phyloP scores from a whole-genome alignment of 2,888 invertebrate species.

The Euzophera pinguis region DNA sequence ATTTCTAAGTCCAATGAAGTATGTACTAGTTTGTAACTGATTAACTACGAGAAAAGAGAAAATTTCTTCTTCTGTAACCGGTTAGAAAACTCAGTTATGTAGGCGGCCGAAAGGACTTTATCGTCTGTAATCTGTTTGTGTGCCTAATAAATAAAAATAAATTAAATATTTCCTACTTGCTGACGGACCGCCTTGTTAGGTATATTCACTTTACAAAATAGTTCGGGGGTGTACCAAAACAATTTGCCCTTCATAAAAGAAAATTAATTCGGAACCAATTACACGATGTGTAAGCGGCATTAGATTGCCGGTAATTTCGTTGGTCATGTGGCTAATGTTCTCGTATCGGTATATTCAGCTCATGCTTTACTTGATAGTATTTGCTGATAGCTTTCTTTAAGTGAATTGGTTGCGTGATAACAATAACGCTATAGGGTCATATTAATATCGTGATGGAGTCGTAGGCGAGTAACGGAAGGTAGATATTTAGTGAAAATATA shows the following conservation, averaged over 20 bases:
- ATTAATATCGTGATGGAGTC: too few species aligned
- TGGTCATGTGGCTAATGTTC: conserved; percentile 42
- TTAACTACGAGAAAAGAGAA: too few species aligned
- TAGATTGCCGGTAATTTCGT: conserved; percentile 39
- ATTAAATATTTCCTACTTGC: not conserved
- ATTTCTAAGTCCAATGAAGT: too few species aligned
- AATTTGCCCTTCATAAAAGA: conserved; percentile 70
- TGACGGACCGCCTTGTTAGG: conserved; percentile 23
- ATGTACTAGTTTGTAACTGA: too few species aligned
- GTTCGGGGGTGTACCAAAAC: conserved; percentile 68
- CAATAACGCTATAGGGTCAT: not conserved
- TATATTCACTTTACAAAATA: conserved; percentile 56
- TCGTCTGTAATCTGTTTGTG: too few species aligned
- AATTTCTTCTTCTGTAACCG: too few species aligned
- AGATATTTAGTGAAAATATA: too few species aligned
- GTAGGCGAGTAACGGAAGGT: too few species aligned
- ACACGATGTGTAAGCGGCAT: conserved; percentile 39
- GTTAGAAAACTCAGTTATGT: too few species aligned
- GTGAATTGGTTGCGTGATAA: conserved; percentile 13
- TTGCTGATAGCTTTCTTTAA: conserved; percentile 12
- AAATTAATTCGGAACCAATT: conserved; percentile 60
- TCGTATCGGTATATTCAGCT: conserved; percentile 19
- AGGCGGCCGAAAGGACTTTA: too few species aligned
- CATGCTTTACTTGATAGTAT: conserved; percentile 11
- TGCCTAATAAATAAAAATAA: too few species aligned